These are phyloP conservation scores for Pogonognathellus flavescens DNA, from an alignment of 1,140 invertebrate species.

Conservation along the genomic window DNA sequence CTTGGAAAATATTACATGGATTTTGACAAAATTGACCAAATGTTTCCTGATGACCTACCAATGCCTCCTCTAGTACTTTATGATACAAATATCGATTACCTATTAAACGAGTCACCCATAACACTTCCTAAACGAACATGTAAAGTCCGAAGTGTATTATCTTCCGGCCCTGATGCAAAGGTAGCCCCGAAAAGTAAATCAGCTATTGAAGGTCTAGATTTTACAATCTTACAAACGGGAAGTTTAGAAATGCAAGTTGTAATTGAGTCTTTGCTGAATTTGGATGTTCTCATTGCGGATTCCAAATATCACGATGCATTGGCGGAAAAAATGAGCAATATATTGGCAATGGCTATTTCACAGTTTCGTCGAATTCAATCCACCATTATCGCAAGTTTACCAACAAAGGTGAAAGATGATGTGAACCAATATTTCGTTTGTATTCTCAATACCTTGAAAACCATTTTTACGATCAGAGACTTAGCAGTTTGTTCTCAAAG, in stretches of 20 bases:
- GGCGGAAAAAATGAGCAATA: constrained; percentile 21
- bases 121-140: background rate
- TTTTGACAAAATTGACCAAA: constrained; percentile 57
- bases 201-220: constrained; percentile 69
- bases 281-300: constrained; percentile 72
- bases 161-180: constrained; percentile 29
- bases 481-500: constrained; percentile 66
- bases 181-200: constrained; percentile 27
- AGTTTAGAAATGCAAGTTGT: constrained; percentile 76
- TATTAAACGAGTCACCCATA: constrained; percentile 23
- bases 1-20: constrained; percentile 52
- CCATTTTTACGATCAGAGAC: background rate
- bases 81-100: constrained; percentile 62
- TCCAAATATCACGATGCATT: background rate
- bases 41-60: constrained; percentile 59
- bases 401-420: background rate
- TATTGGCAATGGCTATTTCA: constrained; percentile 50
- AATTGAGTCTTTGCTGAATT: constrained; percentile 79
- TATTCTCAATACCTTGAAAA: background rate
- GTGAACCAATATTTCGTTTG: constrained; percentile 14
- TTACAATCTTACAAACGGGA: constrained; percentile 78
- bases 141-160: background rate
- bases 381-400: background rate
- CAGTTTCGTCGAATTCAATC: constrained; percentile 54
- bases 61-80: constrained; percentile 49